Conservation (phyloP, 2,888 invertebrate species). For the Hartigia nigra region DNA sequence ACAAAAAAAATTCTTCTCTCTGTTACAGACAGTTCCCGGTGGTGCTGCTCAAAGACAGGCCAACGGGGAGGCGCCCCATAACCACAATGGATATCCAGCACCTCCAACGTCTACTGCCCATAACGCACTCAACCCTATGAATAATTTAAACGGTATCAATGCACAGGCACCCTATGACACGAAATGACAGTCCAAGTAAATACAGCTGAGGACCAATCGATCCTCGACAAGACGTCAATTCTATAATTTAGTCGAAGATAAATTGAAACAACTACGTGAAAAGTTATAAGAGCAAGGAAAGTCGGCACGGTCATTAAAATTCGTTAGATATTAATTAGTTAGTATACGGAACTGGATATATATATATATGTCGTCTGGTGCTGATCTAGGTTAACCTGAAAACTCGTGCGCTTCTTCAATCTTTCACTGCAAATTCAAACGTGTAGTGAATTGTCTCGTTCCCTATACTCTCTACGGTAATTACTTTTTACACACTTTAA, state of each 20-base stretch:
- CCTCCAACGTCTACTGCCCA: conserved; percentile 56
- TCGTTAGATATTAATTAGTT: not conserved
- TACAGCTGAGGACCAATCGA: conserved; percentile 29
- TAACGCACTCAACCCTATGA: conserved; percentile 59
- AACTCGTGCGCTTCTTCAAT: not conserved
- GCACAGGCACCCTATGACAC: conserved; percentile 59
- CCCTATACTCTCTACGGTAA: too few species aligned
- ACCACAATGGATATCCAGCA: conserved; percentile 62
- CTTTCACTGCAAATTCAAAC: too few species aligned
- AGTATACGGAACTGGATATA: not conserved
- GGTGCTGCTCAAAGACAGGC: conserved; percentile 53
- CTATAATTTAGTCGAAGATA: not conserved
- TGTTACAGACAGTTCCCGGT: conserved; percentile 53
- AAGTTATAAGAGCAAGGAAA: not conserved
- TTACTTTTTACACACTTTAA: too few species aligned
- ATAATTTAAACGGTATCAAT: conserved; percentile 62
- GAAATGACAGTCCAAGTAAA: conserved; percentile 64
- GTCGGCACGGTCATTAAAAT: not conserved
- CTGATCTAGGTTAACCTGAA: not conserved
- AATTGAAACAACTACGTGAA: not conserved
- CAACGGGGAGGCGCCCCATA: conserved; percentile 57
- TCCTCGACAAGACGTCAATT: conserved; percentile 13
- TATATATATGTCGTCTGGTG: not conserved
- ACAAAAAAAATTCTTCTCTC: conserved; percentile 9
- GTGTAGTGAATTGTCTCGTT: too few species aligned